phyloP scores from a whole-genome alignment of 2,113 vertebrate genomes.

The Mormoops blainvillei region DNA sequence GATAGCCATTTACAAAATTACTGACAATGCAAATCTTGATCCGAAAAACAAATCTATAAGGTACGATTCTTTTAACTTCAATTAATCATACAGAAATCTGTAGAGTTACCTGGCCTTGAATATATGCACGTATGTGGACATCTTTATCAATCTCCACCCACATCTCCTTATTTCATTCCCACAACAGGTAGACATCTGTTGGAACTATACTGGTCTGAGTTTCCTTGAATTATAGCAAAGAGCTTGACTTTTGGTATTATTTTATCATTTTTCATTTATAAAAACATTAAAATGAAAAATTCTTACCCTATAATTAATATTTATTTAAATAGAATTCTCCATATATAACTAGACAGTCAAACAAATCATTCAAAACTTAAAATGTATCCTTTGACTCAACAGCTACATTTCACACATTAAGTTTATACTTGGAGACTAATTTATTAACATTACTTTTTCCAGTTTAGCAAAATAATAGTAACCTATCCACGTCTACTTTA shows the following conservation, averaged over 20 bases:
- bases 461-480: not conserved
- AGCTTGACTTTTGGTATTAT: constrained; percentile 20
- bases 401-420: not conserved
- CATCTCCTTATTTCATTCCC: constrained; percentile 29
- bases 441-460: not conserved
- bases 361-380: constrained; percentile 22
- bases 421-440: not conserved
- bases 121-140: not conserved
- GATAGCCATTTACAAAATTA: constrained; percentile 65
- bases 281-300: constrained; percentile 40
- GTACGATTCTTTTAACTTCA: constrained; percentile 26
- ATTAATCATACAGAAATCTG: constrained; percentile 36
- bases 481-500: not conserved
- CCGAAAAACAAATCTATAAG: constrained; percentile 22
- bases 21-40: constrained; percentile 40
- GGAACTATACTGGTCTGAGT: constrained; percentile 20
- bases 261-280: constrained; percentile 9
- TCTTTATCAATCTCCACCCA: not conserved
- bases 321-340: constrained; percentile 35
- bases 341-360: constrained; percentile 16
- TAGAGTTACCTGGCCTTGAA: not conserved
- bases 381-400: not conserved
- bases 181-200: constrained; percentile 45
- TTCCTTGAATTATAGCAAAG: constrained; percentile 61
- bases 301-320: constrained; percentile 32